Evolutionary conservation across 2,797 vertebrate species (phyloP).

Genomic region (Pangasius larnaudii): DNA sequence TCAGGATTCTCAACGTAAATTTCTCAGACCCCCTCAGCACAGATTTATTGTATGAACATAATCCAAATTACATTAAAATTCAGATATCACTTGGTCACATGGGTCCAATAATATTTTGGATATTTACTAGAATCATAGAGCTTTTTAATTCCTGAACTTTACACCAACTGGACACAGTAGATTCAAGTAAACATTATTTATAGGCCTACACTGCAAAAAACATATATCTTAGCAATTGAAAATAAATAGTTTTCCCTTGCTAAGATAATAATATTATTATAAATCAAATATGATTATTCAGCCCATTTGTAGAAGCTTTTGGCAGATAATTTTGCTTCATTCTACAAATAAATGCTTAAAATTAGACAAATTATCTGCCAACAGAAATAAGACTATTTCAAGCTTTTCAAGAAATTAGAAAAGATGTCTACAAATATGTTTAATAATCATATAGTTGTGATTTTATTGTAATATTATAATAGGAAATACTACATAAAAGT

Average conservation of each 20-base stretch:
- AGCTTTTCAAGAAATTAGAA: background rate
- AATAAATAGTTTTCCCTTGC: background rate
- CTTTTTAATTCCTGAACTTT: background rate
- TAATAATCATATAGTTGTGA: background rate
- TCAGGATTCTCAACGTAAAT: background rate
- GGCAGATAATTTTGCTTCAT: background rate
- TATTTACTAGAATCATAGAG: background rate
- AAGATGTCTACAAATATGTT: background rate
- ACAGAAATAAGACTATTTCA: background rate
- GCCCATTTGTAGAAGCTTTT: background rate
- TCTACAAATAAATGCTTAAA: background rate
- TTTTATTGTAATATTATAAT: background rate
- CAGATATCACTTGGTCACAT: background rate
- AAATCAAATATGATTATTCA: background rate
- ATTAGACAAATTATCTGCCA: background rate
- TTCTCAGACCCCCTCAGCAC: background rate
- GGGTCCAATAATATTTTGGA: background rate
- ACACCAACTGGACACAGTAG: background rate
- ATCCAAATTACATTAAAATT: background rate
- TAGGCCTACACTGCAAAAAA: background rate
- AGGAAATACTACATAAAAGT: background rate
- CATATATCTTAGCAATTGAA: background rate
- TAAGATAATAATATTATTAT: background rate
- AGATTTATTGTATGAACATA: background rate
- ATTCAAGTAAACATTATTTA: background rate